These are phyloP conservation scores for Lepus oiostolus DNA, from an alignment of 2,797 vertebrate species.

Conservation along the genomic window DNA sequence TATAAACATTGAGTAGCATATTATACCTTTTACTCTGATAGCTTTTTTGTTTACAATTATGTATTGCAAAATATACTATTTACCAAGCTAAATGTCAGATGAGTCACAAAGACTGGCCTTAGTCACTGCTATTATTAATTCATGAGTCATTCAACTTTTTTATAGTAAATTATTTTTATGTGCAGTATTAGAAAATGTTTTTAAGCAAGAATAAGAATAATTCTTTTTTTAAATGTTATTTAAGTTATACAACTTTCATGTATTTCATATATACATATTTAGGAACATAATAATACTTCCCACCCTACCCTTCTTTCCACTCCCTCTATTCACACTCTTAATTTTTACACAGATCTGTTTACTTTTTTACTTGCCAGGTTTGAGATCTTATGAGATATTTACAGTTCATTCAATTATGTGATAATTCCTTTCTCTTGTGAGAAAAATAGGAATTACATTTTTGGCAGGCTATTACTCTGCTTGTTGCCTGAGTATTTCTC, in stretches of 20 bases:
- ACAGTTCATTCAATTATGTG: not conserved
- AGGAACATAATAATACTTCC: no score
- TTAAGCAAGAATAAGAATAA: slow-evolving; percentile 20
- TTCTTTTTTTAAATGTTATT: no score
- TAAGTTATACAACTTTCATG: no score
- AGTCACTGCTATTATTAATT: slow-evolving; percentile 77
- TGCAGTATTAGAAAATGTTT: slow-evolving; percentile 10
- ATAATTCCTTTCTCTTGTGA: not conserved
- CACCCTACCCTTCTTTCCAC: no score
- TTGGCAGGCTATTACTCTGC: not conserved
- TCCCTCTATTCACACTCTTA: no score
- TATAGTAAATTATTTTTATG: slow-evolving; percentile 31
- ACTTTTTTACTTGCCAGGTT: slow-evolving; percentile 27
- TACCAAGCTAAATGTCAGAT: slow-evolving; percentile 66
- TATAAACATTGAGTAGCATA: not conserved
- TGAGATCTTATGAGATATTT: slow-evolving; percentile 28
- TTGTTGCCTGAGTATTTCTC: not conserved
- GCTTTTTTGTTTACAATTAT: slow-evolving; percentile 39
- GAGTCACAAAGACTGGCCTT: slow-evolving; percentile 37
- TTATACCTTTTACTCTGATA: slow-evolving; percentile 37
- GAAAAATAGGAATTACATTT: not conserved
- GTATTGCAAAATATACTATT: slow-evolving; percentile 4
- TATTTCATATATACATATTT: no score
- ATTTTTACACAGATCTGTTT: no score
- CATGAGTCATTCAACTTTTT: slow-evolving; percentile 53